Conservation (phyloP, 2,797 vertebrate genomes). For the Lithobates pipiens region DNA sequence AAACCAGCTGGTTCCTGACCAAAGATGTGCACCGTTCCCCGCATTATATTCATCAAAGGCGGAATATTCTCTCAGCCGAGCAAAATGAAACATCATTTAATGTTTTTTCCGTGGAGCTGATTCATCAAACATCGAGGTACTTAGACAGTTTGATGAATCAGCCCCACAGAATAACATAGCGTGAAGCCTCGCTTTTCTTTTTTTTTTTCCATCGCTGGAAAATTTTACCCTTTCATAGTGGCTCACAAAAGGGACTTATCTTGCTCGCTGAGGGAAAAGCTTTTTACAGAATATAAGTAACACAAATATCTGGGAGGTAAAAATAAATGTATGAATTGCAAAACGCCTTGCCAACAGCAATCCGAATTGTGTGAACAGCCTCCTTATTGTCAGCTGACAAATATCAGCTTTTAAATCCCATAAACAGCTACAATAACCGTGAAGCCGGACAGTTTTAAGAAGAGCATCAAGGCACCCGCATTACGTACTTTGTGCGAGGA, state of each 20-base stretch:
- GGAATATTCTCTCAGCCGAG: conserved; percentile 8
- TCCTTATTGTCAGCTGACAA: too few species aligned
- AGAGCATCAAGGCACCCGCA: too few species aligned
- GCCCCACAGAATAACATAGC: conserved; percentile 27
- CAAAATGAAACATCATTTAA: conserved; percentile 12
- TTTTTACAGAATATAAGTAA: neutral
- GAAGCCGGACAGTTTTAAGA: too few species aligned
- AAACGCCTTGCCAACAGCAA: neutral
- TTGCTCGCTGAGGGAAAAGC: neutral
- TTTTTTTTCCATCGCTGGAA: neutral
- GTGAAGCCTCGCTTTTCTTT: neutral
- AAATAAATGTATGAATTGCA: conserved; percentile 8
- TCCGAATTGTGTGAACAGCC: too few species aligned
- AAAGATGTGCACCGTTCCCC: too few species aligned
- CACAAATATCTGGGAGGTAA: conserved; percentile 8
- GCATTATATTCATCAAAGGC: neutral
- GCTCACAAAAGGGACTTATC: conserved; percentile 8
- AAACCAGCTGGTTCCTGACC: too few species aligned
- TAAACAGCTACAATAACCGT: too few species aligned
- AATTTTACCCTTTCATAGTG: conserved; percentile 27
- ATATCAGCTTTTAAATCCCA: too few species aligned
- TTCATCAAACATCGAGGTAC: conserved; percentile 21
- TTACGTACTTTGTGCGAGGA: too few species aligned
- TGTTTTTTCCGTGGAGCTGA: conserved; percentile 23
- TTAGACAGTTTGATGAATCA: conserved; percentile 48